These are phyloP conservation scores for Sitta europaea DNA, from an alignment of 2,113 vertebrate species.

Conservation along the genomic window DNA sequence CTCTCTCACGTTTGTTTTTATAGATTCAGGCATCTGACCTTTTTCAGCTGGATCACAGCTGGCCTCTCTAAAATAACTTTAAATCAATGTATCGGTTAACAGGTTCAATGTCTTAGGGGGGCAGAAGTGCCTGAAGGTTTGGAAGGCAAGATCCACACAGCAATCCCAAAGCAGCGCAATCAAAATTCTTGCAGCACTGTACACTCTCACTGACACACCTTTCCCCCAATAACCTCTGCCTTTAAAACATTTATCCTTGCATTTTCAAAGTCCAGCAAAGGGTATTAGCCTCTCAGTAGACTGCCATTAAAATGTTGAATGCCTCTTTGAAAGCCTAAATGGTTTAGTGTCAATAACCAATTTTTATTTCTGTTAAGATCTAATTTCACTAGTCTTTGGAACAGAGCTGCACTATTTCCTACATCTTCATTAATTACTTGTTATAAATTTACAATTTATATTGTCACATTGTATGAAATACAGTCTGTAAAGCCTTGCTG, in stretches of 20 bases:
- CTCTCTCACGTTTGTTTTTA: not conserved
- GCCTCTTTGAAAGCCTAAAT: not conserved
- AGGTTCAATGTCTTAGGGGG: conserved; percentile 3
- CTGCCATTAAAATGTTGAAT: not conserved
- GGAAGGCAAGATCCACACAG: not conserved
- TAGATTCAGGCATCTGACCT: conserved; percentile 16
- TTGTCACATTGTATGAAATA: not conserved
- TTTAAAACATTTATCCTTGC: conserved; percentile 30
- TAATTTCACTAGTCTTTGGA: not conserved
- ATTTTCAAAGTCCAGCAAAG: conserved; percentile 27
- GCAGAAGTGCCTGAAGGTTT: conserved; percentile 9
- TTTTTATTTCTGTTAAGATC: not conserved
- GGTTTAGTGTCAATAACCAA: not conserved
- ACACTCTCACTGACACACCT: conserved; percentile 8
- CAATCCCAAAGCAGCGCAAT: conserved; percentile 17
- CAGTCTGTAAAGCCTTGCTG: not conserved
- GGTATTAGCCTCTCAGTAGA: not conserved
- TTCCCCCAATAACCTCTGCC: not conserved
- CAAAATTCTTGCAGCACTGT: not conserved
- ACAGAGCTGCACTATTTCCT: not conserved
- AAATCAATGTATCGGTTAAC: conserved; percentile 44
- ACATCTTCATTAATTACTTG: not conserved
- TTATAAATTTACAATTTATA: not conserved
- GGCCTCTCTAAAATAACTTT: conserved; percentile 14
- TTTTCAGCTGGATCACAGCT: conserved; percentile 5